A percentile compares a stretch with the other conserved stretches of the same genome.
These are phyloP conservation scores for Neuroterus valhalla DNA, from an alignment of 1,140 invertebrate genomes.

Conservation along the genomic window DNA sequence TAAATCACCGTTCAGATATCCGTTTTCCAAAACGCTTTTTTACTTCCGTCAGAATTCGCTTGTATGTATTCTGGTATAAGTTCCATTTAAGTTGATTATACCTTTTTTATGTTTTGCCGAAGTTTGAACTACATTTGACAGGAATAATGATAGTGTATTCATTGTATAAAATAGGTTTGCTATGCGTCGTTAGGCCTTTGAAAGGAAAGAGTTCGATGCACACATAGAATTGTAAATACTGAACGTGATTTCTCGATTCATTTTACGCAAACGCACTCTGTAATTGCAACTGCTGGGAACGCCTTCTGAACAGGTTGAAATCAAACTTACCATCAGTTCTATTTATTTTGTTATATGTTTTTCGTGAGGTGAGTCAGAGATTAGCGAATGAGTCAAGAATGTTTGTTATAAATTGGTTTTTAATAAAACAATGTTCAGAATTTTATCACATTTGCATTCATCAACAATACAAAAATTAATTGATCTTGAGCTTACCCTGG, in stretches of 20 bases:
- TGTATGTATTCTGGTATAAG: neutral
- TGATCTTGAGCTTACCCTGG: conserved; percentile 1
- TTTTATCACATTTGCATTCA: conserved; percentile 19
- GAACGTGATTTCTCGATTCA: conserved; percentile 53
- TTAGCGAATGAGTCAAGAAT: conserved; percentile 27
- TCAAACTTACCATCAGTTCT: neutral
- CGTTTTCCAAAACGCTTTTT: neutral
- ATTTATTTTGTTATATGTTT: conserved; percentile 25
- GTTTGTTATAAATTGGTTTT: conserved; percentile 35
- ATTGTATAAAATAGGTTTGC: conserved; percentile 23
- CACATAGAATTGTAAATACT: conserved; percentile 23
- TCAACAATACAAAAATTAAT: conserved; percentile 31
- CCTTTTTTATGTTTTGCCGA: neutral
- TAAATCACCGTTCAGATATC: neutral
- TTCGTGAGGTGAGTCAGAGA: conserved; percentile 27
- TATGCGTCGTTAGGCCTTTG: neutral
- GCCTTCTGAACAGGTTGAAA: neutral
- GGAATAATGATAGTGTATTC: conserved; percentile 13
- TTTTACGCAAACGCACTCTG: conserved; percentile 55
- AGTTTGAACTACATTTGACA: neutral
- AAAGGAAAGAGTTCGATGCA: conserved; percentile 13
- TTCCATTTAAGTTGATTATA: neutral
- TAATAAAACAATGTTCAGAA: conserved; percentile 36
- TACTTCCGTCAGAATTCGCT: conserved; percentile 10
- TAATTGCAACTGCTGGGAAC: neutral